Percentiles rank a stretch among this genome's conserved stretches.
Conservation (phyloP, 2,888 invertebrate genomes). For the Aphelenchoides bicaudatus region DNA sequence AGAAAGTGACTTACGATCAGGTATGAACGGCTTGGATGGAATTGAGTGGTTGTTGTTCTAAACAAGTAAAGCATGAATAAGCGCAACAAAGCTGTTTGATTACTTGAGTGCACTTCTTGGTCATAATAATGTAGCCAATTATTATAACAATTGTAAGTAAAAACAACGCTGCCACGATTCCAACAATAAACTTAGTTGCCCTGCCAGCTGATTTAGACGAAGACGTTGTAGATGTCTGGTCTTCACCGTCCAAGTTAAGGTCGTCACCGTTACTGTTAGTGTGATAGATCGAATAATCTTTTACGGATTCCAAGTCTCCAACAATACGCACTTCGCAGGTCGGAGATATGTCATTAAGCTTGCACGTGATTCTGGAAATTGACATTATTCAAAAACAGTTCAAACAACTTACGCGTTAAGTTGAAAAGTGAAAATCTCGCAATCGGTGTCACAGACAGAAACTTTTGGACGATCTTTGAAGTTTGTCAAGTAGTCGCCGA, state of each 20-base stretch:
- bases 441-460: conserved; percentile 30
- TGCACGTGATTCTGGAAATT: background rate
- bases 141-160: background rate
- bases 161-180: background rate
- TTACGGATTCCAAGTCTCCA: conserved; percentile 1
- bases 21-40: too few species aligned
- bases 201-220: too few species aligned
- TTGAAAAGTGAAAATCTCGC: conserved; percentile 18
- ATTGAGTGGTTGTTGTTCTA: too few species aligned
- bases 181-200: background rate
- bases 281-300: background rate
- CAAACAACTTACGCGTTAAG: background rate
- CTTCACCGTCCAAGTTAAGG: background rate
- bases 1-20: too few species aligned
- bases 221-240: too few species aligned
- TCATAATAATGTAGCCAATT: conserved; percentile 4
- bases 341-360: background rate
- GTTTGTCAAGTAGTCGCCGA: conserved; percentile 25
- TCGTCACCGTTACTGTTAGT: background rate
- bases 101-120: too few species aligned
- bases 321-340: conserved; percentile 2
- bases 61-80: too few species aligned
- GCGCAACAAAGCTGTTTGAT: too few species aligned
- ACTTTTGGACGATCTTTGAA: conserved; percentile 29
- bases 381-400: background rate